These are phyloP conservation scores for Myripristis murdjan DNA, from an alignment of 2,797 vertebrate genomes.

Conservation along the genomic window DNA sequence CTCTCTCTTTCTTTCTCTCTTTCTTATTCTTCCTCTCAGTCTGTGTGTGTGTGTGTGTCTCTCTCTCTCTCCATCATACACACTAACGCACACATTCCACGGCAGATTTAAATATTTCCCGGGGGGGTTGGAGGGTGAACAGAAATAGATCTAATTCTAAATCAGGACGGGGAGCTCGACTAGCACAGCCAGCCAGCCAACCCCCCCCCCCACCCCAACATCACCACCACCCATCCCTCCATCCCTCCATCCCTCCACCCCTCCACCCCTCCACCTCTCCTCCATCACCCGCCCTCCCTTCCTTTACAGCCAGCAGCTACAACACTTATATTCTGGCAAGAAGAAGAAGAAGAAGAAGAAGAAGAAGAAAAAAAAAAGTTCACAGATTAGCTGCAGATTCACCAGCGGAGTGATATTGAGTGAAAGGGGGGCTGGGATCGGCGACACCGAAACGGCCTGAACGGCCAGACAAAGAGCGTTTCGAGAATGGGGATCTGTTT, in stretches of 20 bases:
- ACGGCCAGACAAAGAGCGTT: no score
- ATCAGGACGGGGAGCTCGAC: conserved; percentile 78
- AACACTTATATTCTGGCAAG: conserved; percentile 38
- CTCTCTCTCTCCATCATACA: conserved; percentile 13
- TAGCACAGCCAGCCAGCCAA: conserved; percentile 39
- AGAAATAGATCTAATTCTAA: conserved; percentile 86
- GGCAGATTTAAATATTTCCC: conserved; percentile 83
- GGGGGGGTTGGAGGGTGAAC: conserved; percentile 74
- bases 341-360: no score
- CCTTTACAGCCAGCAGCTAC: conserved; percentile 56
- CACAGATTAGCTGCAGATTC: conserved; percentile 50
- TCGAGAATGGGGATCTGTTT: no score
- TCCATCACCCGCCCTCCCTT: no score
- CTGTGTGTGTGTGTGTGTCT: no score
- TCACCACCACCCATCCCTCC: conserved; percentile 9
- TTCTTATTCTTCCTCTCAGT: conserved; percentile 8
- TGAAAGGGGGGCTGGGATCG: no score
- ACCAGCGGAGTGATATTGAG: conserved; percentile 19
- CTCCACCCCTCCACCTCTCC: no score
- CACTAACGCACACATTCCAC: conserved; percentile 55
- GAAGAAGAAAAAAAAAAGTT: conserved; percentile 58
- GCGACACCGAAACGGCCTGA: no score
- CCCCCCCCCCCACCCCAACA: no score
- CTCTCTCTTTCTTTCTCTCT: background rate
- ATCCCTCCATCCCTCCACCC: conserved; percentile 11